phyloP scores from a whole-genome alignment of 2,888 invertebrate genomes.

The Synergus umbraculus region DNA sequence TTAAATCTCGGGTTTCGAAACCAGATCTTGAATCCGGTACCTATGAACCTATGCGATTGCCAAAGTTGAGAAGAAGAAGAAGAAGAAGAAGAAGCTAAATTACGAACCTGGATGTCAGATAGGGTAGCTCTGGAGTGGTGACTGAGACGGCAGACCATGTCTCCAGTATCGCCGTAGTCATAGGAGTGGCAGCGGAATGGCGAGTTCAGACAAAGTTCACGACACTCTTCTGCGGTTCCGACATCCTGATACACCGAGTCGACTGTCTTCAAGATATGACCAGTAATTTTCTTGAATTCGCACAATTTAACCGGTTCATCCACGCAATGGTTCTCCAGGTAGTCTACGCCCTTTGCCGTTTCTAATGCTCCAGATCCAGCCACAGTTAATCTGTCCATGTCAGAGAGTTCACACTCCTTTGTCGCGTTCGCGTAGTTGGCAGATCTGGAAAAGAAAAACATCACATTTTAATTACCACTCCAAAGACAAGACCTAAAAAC shows the following conservation, averaged over 20 bases:
- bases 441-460: constrained; percentile 82
- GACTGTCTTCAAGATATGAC: constrained; percentile 94
- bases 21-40: constrained; percentile 6
- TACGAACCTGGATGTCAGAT: constrained; percentile 88
- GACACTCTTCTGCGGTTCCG: constrained; percentile 90
- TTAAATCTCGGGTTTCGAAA: neutral
- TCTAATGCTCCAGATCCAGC: constrained; percentile 88
- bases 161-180: constrained; percentile 95
- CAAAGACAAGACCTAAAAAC: neutral
- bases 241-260: constrained; percentile 96
- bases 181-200: constrained; percentile 94
- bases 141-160: constrained; percentile 94
- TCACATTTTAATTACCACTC: constrained; percentile 1
- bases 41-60: no score
- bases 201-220: constrained; percentile 92
- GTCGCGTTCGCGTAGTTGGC: constrained; percentile 93
- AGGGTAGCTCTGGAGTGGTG: constrained; percentile 94
- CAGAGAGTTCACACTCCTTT: constrained; percentile 91
- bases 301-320: constrained; percentile 96
- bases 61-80: neutral
- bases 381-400: constrained; percentile 94
- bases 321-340: constrained; percentile 95
- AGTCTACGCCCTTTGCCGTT: constrained; percentile 82
- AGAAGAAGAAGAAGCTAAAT: neutral
- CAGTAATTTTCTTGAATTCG: constrained; percentile 93